Base-by-base conservation (phyloP, 1,140 invertebrate genomes). In the Monomorium pharaonis region DNA sequence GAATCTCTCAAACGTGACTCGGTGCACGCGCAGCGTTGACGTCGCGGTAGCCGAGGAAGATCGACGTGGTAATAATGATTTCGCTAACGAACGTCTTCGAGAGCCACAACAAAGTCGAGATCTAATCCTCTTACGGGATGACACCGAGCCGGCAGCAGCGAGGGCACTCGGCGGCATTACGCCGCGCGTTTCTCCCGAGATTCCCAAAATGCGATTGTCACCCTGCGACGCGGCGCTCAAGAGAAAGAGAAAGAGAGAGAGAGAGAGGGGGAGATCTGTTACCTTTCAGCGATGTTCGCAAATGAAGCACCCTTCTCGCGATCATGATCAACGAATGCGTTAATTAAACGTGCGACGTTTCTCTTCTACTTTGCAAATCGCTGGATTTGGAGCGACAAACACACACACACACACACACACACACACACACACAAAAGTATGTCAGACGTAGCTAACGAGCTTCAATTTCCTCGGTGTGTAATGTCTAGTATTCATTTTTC, bases 51-150 rank as follows among this genome's bases (percentile, higher is more conserved):
- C 54, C 27, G 72, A 51, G 72, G 33, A 84, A 83, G 65, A 81
- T 90, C 88, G 83, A 58, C 86, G 63, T 69, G 69, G 58, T 86
- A 78, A 88, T 91, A 92, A 92, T 92, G 91, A 94, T 92, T 93
- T 90, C 90, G 85, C 88, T 94, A 94, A 94, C 90, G 93, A 94
- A 94, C 93, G 92, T 94, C 93, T 94, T 94, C 86, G 88, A 90
- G 89, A 85, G 88, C 93, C 93, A 94, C 93, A 94, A 94, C 93
- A 94, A 94, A 94, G 93, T 93, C 86, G 78, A 88, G 65, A 89
- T 86, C 80, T 93, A 94, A 93, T 93, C 92, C 92, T 91, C 92
- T 94, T 93, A 93, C 86, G 47, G 69, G 69, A 84, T 76, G 80
- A 58, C 80, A 83, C 63, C 58, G 67, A 47, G 47, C 21, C 24